These are phyloP conservation scores for Calephelis perditalis DNA, from an alignment of 2,888 invertebrate species.

Conservation along the genomic window DNA sequence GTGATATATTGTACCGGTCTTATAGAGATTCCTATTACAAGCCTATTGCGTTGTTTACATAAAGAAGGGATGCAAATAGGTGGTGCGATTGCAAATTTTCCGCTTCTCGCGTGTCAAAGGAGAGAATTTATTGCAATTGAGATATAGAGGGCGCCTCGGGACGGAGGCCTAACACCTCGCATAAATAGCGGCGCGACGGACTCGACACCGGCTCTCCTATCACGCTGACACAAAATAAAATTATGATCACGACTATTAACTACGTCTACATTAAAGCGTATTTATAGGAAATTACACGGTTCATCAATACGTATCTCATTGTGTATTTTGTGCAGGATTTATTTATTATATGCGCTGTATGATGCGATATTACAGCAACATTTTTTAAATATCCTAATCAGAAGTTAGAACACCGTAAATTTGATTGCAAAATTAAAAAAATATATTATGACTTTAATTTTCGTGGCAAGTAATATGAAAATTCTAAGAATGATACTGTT, in stretches of 20 bases:
- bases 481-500: no score
- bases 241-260: slow-evolving; percentile 60
- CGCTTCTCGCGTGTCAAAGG: slow-evolving; percentile 67
- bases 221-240: slow-evolving; percentile 57
- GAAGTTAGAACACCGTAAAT: no score
- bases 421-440: no score
- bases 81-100: slow-evolving; percentile 67
- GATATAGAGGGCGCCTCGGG: slow-evolving; percentile 60
- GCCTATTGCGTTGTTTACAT: slow-evolving; percentile 68
- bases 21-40: slow-evolving; percentile 66
- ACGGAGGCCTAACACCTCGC: slow-evolving; percentile 44
- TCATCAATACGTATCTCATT: background rate
- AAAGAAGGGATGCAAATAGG: slow-evolving; percentile 52
- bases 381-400: no score
- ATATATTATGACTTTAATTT: no score
- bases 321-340: background rate
- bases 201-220: slow-evolving; percentile 43
- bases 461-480: no score
- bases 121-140: slow-evolving; percentile 70
- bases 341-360: no score
- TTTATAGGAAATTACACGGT: slow-evolving; percentile 11
- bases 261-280: slow-evolving; percentile 29
- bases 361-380: no score
- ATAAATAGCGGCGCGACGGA: slow-evolving; percentile 59
- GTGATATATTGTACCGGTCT: slow-evolving; percentile 66